phyloP scores from a whole-genome alignment of 2,113 vertebrate species.

The Triplophysa rosa region DNA sequence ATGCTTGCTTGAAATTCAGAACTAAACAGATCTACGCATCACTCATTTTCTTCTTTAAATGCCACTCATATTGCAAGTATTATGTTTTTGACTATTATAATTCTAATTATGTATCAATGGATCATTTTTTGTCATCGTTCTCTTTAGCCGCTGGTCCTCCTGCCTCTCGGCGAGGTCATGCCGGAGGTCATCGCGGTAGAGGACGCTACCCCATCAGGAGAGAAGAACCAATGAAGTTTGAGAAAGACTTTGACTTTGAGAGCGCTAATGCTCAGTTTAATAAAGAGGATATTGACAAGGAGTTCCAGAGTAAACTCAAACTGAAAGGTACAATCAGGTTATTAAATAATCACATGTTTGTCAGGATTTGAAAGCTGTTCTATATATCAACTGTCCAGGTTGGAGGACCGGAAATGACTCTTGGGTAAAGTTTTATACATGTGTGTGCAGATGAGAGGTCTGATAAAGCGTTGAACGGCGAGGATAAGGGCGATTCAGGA shows the following conservation, averaged over 20 bases:
- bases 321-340: constrained; percentile 82
- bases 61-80: too few relatives aligned
- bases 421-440: too few relatives aligned
- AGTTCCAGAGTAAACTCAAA: constrained; percentile 97
- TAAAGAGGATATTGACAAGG: constrained; percentile 96
- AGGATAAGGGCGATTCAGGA: constrained; percentile 90
- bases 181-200: constrained; percentile 85
- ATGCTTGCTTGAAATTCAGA: too few relatives aligned
- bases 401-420: not conserved
- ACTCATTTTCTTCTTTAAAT: too few relatives aligned
- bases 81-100: not conserved
- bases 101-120: not conserved
- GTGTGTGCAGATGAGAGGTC: constrained; percentile 84
- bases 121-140: not conserved
- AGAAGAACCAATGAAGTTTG: constrained; percentile 96
- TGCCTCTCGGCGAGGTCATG: constrained; percentile 67
- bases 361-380: too few relatives aligned
- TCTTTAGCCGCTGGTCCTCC: constrained; percentile 29
- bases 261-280: constrained; percentile 98
- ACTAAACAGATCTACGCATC: too few relatives aligned
- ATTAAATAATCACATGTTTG: not conserved
- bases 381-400: too few relatives aligned
- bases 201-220: constrained; percentile 85
- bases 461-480: constrained; percentile 87
- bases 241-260: constrained; percentile 99